Conservation (phyloP, 1,140 invertebrate genomes). For the Drosophila micromelanica region DNA sequence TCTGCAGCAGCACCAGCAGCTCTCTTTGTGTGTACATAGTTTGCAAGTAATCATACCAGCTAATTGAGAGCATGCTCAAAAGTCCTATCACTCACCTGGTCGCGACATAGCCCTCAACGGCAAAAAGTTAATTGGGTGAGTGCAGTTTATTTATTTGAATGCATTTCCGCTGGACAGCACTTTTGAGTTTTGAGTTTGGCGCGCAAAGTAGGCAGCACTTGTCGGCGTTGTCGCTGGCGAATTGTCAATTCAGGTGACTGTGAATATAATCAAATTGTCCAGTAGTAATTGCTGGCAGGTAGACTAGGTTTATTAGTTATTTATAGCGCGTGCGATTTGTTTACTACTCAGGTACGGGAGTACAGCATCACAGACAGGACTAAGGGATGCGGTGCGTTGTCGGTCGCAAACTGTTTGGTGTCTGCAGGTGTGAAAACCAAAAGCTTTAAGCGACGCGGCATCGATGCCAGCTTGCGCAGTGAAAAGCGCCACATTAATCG, state of each 20-base stretch:
- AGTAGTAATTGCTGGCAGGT: background rate
- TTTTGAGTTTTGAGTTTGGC: constrained; percentile 37
- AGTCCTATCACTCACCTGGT: constrained; percentile 22
- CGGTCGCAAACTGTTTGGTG: constrained; percentile 13
- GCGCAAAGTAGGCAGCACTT: constrained; percentile 33
- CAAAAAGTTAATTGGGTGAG: constrained; percentile 8
- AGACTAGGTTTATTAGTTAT: constrained; percentile 5
- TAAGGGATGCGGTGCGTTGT: constrained; percentile 31
- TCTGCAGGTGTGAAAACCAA: constrained; percentile 7
- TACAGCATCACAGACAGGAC: constrained; percentile 29
- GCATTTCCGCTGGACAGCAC: background rate
- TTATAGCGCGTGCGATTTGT: constrained; percentile 42
- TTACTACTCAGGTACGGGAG: constrained; percentile 31
- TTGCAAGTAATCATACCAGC: constrained; percentile 39
- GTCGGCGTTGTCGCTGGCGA: background rate
- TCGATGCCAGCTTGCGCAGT: constrained; percentile 9
- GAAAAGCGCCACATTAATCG: constrained; percentile 6
- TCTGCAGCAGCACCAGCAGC: background rate
- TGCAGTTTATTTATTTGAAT: constrained; percentile 1
- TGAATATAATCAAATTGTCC: background rate
- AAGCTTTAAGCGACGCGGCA: constrained; percentile 23
- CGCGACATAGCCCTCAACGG: constrained; percentile 24
- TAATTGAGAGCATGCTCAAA: constrained; percentile 6
- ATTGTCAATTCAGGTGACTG: background rate
- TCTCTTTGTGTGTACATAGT: constrained; percentile 1